phyloP scores from a whole-genome alignment of 1,140 invertebrate species.

The Sitodiplosis mosellana region DNA sequence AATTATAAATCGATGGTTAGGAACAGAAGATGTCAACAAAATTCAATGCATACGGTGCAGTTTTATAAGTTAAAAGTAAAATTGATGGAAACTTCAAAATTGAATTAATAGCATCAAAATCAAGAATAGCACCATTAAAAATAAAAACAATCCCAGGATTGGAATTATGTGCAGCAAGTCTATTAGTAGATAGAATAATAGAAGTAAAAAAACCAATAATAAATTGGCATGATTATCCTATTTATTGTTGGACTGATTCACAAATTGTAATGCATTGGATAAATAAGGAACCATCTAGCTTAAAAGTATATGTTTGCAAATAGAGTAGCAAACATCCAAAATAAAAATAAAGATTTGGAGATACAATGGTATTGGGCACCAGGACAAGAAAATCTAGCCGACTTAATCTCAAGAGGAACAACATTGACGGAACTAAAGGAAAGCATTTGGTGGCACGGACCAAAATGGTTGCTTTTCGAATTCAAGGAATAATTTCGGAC shows the following conservation, averaged over 20 bases:
- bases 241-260: constrained; percentile 24
- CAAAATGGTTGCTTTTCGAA: not conserved
- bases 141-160: constrained; percentile 15
- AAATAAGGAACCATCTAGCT: constrained; percentile 11
- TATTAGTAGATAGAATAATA: constrained; percentile 12
- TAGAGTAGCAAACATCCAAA: not conserved
- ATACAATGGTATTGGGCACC: not conserved
- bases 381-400: not conserved
- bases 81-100: constrained; percentile 3
- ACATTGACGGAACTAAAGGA: not conserved
- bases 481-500: no score
- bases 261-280: constrained; percentile 25
- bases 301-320: constrained; percentile 19
- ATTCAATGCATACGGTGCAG: constrained; percentile 15
- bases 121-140: constrained; percentile 17
- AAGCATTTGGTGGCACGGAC: not conserved
- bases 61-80: constrained; percentile 16
- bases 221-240: constrained; percentile 8
- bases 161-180: constrained; percentile 18
- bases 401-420: not conserved
- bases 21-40: constrained; percentile 3
- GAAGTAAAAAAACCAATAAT: constrained; percentile 8
- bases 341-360: not conserved
- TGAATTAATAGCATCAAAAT: constrained; percentile 13
- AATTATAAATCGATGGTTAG: constrained; percentile 7